Percentiles rank a stretch among this genome's conserved stretches.
phyloP scores from a whole-genome alignment of 2,888 invertebrate genomes.

The Patella pellucida region DNA sequence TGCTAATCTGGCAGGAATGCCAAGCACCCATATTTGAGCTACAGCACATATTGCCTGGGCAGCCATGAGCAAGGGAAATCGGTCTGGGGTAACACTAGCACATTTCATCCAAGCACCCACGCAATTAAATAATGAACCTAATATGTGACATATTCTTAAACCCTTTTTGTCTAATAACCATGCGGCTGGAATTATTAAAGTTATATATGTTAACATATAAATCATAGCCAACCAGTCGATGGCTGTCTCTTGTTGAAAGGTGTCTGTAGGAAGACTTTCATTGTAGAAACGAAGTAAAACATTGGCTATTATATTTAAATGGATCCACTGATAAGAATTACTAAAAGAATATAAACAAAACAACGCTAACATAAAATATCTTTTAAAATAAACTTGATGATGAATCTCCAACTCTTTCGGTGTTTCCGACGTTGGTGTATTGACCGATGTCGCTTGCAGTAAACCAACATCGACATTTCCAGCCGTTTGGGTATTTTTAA shows the following conservation, averaged over 20 bases:
- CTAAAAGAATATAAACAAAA: conserved; percentile 91
- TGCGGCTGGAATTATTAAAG: conserved; percentile 96
- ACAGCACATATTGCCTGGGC: conserved; percentile 81
- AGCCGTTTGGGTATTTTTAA: conserved; percentile 6
- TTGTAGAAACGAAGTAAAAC: conserved; percentile 78
- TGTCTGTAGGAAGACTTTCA: conserved; percentile 64
- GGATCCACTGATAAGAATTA: conserved; percentile 97
- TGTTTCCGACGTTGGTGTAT: neutral
- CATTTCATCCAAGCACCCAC: conserved; percentile 81
- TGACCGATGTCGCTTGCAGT: neutral
- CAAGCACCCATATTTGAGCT: conserved; percentile 93
- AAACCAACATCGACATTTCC: conserved; percentile 3
- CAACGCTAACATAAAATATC: conserved; percentile 89
- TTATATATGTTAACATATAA: conserved; percentile 97
- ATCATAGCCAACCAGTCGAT: conserved; percentile 99
- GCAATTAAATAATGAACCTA: conserved; percentile 77
- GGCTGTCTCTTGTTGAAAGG: conserved; percentile 70
- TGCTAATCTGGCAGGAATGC: conserved; percentile 89
- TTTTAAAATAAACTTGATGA: conserved; percentile 67
- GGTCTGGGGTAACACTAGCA: conserved; percentile 85
- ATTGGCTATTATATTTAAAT: conserved; percentile 93
- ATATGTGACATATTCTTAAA: conserved; percentile 60
- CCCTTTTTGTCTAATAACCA: conserved; percentile 93
- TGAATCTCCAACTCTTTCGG: neutral
- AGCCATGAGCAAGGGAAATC: conserved; percentile 89